These are phyloP conservation scores for Lepus timidus DNA, from an alignment of 2,113 vertebrate species.

Conservation along the genomic window DNA sequence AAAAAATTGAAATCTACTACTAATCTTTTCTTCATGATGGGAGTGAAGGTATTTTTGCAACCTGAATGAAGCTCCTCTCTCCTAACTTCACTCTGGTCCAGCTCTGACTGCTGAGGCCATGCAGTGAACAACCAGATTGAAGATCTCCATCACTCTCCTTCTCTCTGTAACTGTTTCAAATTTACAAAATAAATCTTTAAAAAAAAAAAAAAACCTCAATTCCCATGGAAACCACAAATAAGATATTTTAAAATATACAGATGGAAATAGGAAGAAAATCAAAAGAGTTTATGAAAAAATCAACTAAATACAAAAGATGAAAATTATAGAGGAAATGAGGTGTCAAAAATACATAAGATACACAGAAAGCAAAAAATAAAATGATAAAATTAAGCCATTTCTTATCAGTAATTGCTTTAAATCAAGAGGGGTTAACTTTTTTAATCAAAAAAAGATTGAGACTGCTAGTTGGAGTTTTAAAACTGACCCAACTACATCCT, in stretches of 20 bases:
- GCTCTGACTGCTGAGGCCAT: too few species aligned
- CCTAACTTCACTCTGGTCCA: too few species aligned
- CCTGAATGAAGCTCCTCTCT: too few species aligned
- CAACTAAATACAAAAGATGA: background rate
- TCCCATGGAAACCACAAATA: background rate
- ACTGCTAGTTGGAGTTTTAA: background rate
- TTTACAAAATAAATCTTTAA: too few species aligned
- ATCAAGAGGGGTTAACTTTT: background rate
- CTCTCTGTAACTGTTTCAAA: too few species aligned
- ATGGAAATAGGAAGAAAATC: background rate
- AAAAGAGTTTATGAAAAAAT: background rate
- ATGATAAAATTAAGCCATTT: background rate
- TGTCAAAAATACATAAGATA: background rate
- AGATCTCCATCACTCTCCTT: too few species aligned
- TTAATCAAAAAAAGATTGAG: background rate
- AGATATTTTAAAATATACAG: background rate
- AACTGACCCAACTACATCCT: background rate
- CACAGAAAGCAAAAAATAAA: background rate
- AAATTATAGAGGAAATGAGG: background rate
- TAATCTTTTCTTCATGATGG: background rate
- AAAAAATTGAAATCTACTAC: background rate
- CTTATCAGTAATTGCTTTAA: background rate
- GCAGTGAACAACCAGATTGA: too few species aligned
- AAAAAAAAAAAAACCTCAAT: background rate
- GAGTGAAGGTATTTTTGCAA: background rate